Evolutionary conservation across 2,888 invertebrate genomes (phyloP), one percentile per base, ranked within the genome.

Genomic region (Creontiades dilutus): DNA sequence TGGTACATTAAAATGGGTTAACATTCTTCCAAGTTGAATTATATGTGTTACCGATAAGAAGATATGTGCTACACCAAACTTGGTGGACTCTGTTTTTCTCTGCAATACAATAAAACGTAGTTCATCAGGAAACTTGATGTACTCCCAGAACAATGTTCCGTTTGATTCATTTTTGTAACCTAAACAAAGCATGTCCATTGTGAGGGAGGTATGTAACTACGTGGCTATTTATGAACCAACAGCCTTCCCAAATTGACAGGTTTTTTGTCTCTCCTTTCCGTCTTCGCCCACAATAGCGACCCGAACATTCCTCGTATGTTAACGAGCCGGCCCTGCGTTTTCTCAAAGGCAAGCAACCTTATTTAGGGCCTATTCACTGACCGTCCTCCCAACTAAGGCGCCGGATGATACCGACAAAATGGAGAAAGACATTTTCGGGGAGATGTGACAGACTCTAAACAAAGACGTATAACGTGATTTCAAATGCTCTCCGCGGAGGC

Each of bases 361-460:
- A 78, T 78, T 78, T 78, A 78, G 46, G 37, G 47, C 78, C 78
- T 78, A 78, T 78, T 78, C 78, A 78, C 47, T 78, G 78, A 16
- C 78, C 47, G 5, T 46, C 37, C 16, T 47, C 78, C 47, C 37
- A 47, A 78, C 78, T 78, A 78, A 78, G 78, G 78, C 78, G 78
- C 78, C 78, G 78, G 82, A 55, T 82, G 82, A 82, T 23, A 19
- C 82, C 82, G 55, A 82, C 82, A 82, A 82, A 82, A 82, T 48
- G 82, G 52, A 37, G 27, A 82, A 55, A 55, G 82, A 52, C 82
- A 19, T 78, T 78, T 78, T 78, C 46, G 78, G 78, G 19, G 37
- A 78, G 78, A 78, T 78, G 78, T 78, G 78, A 78, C 78, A 78
- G 19, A 78, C 78, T 46, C 46, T 46, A 37, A 47, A 78, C 37